Base-by-base conservation (phyloP, 1,140 invertebrate genomes). In the Propsilocerus akamusi region DNA sequence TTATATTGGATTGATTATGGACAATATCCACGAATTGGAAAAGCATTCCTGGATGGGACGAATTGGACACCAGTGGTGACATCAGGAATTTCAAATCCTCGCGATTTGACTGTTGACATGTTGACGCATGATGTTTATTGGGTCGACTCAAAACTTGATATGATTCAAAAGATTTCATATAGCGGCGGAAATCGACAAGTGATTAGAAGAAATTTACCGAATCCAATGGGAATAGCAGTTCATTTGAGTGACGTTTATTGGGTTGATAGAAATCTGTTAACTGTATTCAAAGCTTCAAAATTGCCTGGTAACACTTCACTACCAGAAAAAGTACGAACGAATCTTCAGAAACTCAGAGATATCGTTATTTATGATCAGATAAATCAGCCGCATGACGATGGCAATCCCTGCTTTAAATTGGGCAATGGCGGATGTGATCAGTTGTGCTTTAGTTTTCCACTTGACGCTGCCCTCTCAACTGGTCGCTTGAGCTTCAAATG, bases 1-100 rank as follows among this genome's bases (percentile, higher is more conserved):
- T 65, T 98, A 0, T 97, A 97, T 63, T 99, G 95, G 95, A 93
- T 97, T 51, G 95, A 98, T 67, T 92, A 94, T 59, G 95, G 95
- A 0, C 94, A 97, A 61, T 92, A 93, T 66, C 94, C 95, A 1
- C 78, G 87, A 56, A 96, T 99, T 41, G 91, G 92, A 4, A 85
- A 86, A 60, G 78, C 90, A 0, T 78, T 81, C 56, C 68, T 99
- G 1, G 92, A 99, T 61, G 94, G 93, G 3, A 79, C 76, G 17
- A 85, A 89, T 56, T 89, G 91, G 77, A 77, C 72, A 22, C 81
- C 87, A 0, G 72, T 99, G 25, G 87, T 98, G 0, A 87, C 84
- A 0, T 84, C 83, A 2, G 89, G 88, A 8, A 90, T 99, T 37
- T 86, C 81, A 25, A 84, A 86, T 57, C 96, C 96, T 0, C 73